phyloP scores from a whole-genome alignment of 2,888 invertebrate genomes.

The Melieria crassipennis region DNA sequence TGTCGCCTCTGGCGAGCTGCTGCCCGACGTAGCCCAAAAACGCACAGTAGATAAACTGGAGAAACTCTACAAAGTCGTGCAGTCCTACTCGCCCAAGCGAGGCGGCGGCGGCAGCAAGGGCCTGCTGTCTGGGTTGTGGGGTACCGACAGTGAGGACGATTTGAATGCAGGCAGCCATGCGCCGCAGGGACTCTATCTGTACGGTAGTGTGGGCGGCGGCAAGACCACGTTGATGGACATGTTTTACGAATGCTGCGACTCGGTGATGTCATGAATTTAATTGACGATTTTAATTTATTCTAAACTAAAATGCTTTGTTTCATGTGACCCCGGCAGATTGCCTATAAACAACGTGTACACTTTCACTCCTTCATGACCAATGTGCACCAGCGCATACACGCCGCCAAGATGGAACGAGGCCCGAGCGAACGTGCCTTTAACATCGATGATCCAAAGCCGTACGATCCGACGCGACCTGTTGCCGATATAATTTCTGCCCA shows the following conservation, averaged over 20 bases:
- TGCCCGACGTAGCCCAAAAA: constrained; percentile 78
- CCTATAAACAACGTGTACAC: constrained; percentile 84
- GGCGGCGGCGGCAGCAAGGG: constrained; percentile 37
- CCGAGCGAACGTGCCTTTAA: constrained; percentile 63
- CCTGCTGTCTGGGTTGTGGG: constrained; percentile 45
- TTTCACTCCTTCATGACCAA: constrained; percentile 98
- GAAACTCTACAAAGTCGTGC: constrained; percentile 70
- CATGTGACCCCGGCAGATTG: constrained; percentile 67
- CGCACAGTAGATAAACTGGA: constrained; percentile 77
- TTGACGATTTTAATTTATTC: not conserved
- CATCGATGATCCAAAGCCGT: constrained; percentile 70
- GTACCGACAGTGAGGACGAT: constrained; percentile 40
- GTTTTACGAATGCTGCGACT: constrained; percentile 82
- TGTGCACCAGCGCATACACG: constrained; percentile 90
- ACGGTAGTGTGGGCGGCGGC: constrained; percentile 93
- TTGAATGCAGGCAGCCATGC: constrained; percentile 50
- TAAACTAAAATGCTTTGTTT: not conserved
- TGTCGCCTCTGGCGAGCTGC: constrained; percentile 71
- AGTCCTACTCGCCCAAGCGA: constrained; percentile 49
- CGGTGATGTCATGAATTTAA: constrained; percentile 56
- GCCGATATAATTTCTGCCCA: constrained; percentile 86
- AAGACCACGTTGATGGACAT: constrained; percentile 99
- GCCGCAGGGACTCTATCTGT: constrained; percentile 80
- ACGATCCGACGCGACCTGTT: constrained; percentile 95
- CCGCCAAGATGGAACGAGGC: constrained; percentile 75